Evolutionary conservation across 2,113 vertebrate species (phyloP), one percentile per base, ranked within the genome.

Genomic region (Hoplias malabaricus): DNA sequence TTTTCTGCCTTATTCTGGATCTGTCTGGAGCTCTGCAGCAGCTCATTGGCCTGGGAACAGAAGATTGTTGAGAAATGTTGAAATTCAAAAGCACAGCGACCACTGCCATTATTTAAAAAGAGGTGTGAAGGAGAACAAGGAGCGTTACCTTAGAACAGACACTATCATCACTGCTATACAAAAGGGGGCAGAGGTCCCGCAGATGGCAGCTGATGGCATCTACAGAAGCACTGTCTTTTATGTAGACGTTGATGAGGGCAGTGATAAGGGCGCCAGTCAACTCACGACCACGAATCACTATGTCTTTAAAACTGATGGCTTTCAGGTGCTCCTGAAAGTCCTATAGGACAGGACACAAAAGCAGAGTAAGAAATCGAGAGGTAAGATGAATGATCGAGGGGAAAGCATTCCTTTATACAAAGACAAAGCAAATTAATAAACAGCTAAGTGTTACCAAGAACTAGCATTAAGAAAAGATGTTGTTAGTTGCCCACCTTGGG

Each of bases 291-390:
- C 93, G 90, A 79, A 97, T 96, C 40, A 99, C 96, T 25, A 98
- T 80, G 66, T 99, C 98, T 89, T 95, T 98, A 85, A 99, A 98
- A 83, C 93, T 95, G 0, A 93, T 95, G 57, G 92, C 91, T 84
- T 97, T 99, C 31, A 99, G 89, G 66, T 94, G 96, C 70, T 99
- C 97, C 83, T 98, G 97, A 86, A 97, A 93, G 40, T 99, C 97
- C 98, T 99, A 79, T 43, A 77, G 77, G 14, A 16, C 9, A 66
- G 23, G 6, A n/a, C 25, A 0, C 6, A 33, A 4, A 27, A 16
- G 31, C 12, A 63, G 19, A 56, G 13, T 13, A 5, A 14, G 25
- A 63, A 14, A 13, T 7, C 11, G 13, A 36, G 6, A 38, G 10
- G 72, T 4, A 38, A 2, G 2, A 16, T 12, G 23, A 46, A 63